Conservation (phyloP, 2,113 vertebrate genomes). For the Naja naja region DNA sequence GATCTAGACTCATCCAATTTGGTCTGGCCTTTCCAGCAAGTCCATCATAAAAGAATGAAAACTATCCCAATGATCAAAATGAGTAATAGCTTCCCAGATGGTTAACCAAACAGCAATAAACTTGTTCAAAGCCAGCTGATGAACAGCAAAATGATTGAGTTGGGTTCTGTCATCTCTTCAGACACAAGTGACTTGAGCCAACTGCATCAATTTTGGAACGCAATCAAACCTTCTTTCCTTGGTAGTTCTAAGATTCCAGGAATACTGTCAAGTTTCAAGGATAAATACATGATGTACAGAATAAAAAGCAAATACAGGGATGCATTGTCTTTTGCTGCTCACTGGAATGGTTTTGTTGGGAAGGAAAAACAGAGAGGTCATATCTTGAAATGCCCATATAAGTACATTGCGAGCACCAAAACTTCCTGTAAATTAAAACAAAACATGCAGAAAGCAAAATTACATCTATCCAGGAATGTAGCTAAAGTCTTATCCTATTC, state of each 20-base stretch:
- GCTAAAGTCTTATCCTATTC: neutral
- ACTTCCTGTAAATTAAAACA: neutral
- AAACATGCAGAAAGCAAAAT: neutral
- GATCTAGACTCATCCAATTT: neutral
- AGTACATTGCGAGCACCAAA: neutral
- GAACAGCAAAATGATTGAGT: neutral
- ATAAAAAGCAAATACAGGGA: neutral
- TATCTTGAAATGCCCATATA: accelerated
- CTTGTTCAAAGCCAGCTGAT: neutral
- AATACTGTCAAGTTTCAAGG: neutral
- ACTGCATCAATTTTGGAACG: neutral
- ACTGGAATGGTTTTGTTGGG: neutral
- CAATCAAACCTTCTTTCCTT: neutral
- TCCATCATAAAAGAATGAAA: neutral
- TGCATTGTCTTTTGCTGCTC: neutral
- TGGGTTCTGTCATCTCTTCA: neutral
- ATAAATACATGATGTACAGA: neutral
- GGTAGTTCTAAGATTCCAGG: neutral
- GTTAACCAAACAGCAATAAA: neutral
- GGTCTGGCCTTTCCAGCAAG: neutral
- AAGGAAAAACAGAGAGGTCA: neutral
- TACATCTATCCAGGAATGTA: neutral
- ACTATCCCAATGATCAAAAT: neutral
- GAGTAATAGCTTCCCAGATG: neutral
- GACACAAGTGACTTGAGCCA: neutral